Base-by-base conservation (phyloP, 2,888 invertebrate genomes). In the Hirtodrosophila trivittata region DNA sequence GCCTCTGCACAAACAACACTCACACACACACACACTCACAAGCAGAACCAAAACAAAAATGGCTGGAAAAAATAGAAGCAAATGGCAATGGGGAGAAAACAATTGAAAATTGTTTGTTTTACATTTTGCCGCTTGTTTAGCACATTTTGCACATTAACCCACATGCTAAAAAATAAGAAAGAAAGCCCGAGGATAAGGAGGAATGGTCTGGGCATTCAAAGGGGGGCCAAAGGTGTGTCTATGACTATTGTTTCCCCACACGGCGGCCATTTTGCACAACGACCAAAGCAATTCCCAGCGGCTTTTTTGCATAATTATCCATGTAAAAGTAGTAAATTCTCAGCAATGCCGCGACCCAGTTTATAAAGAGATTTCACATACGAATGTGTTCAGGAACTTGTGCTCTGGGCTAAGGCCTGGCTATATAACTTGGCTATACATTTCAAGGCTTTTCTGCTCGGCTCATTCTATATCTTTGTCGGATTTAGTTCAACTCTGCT, bases 101-200 rank as follows among this genome's bases (percentile, higher is more conserved):
- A 60, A 49, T 18, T 49, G 64, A 66, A 78, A 83, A 76, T 73
- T 80, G 67, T 80, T 66, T 66, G 71, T 69, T 65, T 59, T 38
- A 39, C 60, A 50, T 66, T 66, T 54, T 62, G 52, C 56, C 56
- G 57, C 66, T 64, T 72, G 68, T 57, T 80, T 80, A 80, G 84
- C 84, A 81, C 83, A 76, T 80, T 78, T 83, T 60, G 52, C 84
- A 77, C 78, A 78, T 78, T 78, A 78, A 71, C 78, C 78, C 81
- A 78, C 67, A 74, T 76, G 76, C 70, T 21, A 21, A 2, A 46
- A 63, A 71, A 39, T 13, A 54, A 47, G 56, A 59, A 64, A 54
- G 43, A 56, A 26, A 9, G 30, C n/a, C n/a, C 8, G 18, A 47
- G 0, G 13, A n/a, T 5, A 12, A 21, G 32, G 32, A 39, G 25